These are phyloP conservation scores for Picathartes gymnocephalus DNA, from an alignment of 2,113 vertebrate species.

Conservation along the genomic window DNA sequence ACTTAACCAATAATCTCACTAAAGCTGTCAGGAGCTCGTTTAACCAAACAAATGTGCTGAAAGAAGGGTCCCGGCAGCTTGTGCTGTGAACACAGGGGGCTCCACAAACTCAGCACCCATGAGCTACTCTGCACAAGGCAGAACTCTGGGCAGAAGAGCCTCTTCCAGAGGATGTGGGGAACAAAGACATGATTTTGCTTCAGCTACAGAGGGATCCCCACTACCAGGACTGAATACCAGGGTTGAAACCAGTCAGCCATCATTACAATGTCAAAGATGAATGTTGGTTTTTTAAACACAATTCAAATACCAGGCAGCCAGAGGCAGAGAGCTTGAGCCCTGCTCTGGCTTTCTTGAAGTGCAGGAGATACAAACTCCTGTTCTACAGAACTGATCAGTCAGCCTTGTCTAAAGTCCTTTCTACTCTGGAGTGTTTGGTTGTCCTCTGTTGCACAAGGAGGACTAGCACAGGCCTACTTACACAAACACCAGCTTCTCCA, in stretches of 20 bases:
- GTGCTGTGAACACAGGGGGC: not conserved
- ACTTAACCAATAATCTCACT: not conserved
- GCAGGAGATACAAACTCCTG: not conserved
- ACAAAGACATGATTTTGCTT: not conserved
- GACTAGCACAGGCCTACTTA: conserved; percentile 6
- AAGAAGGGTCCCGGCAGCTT: not conserved
- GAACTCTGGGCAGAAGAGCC: not conserved
- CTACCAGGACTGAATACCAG: not conserved
- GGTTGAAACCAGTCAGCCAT: not conserved
- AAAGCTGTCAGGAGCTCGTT: not conserved
- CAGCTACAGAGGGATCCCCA: not conserved
- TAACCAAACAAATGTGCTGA: not conserved
- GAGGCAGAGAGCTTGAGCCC: not conserved
- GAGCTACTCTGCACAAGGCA: not conserved
- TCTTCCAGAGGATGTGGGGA: not conserved
- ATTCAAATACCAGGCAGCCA: not conserved
- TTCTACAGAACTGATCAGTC: not conserved
- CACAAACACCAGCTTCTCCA: conserved; percentile 56
- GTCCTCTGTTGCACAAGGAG: not conserved
- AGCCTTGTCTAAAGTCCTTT: not conserved
- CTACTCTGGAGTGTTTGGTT: not conserved
- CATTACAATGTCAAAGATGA: not conserved
- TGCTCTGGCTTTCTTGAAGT: not conserved
- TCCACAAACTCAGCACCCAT: not conserved
- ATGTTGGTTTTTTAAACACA: not conserved